These are phyloP conservation scores for Dolichomitus sp. DNA, from an alignment of 2,888 invertebrate species.

Conservation along the genomic window DNA sequence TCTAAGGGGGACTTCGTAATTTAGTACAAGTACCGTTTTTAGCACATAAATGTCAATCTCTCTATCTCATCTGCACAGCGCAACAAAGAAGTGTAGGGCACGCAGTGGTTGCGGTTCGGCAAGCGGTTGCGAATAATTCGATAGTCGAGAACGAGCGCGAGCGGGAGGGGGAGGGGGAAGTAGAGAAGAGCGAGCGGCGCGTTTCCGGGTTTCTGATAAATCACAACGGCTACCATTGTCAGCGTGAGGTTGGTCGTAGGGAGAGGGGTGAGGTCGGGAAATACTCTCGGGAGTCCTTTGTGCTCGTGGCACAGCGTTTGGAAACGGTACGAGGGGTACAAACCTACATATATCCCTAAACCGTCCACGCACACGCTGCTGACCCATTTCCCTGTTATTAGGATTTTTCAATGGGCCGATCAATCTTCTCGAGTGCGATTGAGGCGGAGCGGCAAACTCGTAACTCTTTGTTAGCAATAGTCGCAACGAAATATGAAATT, in stretches of 20 bases:
- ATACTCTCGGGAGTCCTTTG: constrained; percentile 58
- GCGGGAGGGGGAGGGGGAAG: constrained; percentile 3
- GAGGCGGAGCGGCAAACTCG: neutral
- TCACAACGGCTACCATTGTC: constrained; percentile 50
- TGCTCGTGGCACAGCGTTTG: constrained; percentile 23
- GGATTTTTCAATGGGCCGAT: constrained; percentile 48
- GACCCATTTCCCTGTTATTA: constrained; percentile 54
- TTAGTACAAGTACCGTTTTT: constrained; percentile 27
- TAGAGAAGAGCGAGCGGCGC: constrained; percentile 23
- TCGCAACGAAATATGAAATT: neutral
- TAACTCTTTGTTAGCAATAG: constrained; percentile 20
- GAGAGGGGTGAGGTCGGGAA: constrained; percentile 30
- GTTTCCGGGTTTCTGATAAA: constrained; percentile 64
- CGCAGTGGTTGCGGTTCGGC: constrained; percentile 44
- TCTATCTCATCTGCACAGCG: constrained; percentile 37
- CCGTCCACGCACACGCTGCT: constrained; percentile 33
- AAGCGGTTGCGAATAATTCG: constrained; percentile 52
- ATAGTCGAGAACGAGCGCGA: constrained; percentile 19
- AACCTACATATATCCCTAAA: constrained; percentile 35
- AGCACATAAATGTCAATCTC: constrained; percentile 45
- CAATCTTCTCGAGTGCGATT: constrained; percentile 26
- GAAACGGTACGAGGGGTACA: constrained; percentile 31
- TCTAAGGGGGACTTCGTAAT: constrained; percentile 3
- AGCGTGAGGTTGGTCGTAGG: constrained; percentile 16
- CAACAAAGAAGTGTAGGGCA: constrained; percentile 26